Evolutionary conservation across 2,797 vertebrate species (phyloP).

Genomic region (Protonibea diacanthus): DNA sequence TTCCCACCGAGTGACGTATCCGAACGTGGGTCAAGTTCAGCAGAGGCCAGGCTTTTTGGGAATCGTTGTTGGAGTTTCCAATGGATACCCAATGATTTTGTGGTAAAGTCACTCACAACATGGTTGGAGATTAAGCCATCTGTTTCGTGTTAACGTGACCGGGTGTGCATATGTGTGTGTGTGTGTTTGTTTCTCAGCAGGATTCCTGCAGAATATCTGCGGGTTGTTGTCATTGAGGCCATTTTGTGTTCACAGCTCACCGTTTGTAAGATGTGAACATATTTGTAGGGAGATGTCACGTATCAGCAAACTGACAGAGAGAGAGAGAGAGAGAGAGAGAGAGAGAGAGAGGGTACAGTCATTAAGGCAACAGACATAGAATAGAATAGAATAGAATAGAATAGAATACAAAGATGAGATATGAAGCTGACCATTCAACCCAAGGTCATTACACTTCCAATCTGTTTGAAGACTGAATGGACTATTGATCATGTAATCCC

Average conservation of each 20-base stretch:
- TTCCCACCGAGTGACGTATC: slow-evolving; percentile 83
- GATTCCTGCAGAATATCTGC: slow-evolving; percentile 15
- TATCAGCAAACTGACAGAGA: neutral
- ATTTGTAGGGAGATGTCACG: neutral
- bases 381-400: too few species aligned
- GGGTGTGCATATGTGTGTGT: slow-evolving; percentile 5
- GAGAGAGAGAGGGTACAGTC: neutral
- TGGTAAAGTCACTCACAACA: slow-evolving; percentile 53
- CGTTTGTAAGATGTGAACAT: neutral
- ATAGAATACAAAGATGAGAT: neutral
- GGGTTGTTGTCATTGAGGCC: slow-evolving; percentile 16
- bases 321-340: too few species aligned
- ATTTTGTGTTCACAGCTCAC: slow-evolving; percentile 23
- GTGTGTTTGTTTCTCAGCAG: slow-evolving; percentile 21
- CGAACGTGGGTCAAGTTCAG: slow-evolving; percentile 62
- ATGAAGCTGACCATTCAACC: neutral
- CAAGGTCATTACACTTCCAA: neutral
- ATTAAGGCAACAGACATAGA: neutral
- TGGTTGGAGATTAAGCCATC: slow-evolving; percentile 49
- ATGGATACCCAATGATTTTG: slow-evolving; percentile 34
- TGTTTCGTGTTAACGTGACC: slow-evolving; percentile 61
- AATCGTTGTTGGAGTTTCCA: slow-evolving; percentile 59
- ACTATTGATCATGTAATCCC: slow-evolving; percentile 47
- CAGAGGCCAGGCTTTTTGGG: slow-evolving; percentile 59
- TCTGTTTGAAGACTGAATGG: slow-evolving; percentile 29